These are phyloP conservation scores for Darevskia nairensis DNA, from an alignment of 2,797 vertebrate genomes.

Conservation along the genomic window DNA sequence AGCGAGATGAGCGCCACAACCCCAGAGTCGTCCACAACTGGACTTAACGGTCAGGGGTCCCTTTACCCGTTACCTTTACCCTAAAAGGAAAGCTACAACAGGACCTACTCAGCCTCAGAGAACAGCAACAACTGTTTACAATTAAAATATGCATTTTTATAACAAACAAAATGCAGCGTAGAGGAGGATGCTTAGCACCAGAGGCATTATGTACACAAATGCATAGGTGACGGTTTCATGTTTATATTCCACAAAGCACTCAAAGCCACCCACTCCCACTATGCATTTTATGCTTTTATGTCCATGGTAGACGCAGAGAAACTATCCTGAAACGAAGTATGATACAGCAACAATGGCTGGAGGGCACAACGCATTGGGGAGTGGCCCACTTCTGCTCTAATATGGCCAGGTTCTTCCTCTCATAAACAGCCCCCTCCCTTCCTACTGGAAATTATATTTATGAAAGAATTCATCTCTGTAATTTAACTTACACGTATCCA, in stretches of 20 bases:
- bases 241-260: background rate
- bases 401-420: background rate
- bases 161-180: background rate
- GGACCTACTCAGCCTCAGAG: background rate
- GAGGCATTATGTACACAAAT: background rate
- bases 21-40: too few species aligned
- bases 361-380: background rate
- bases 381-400: background rate
- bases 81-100: background rate
- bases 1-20: too few species aligned
- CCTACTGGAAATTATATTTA: background rate
- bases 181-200: background rate
- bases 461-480: background rate
- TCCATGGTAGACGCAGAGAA: background rate
- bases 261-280: background rate
- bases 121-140: background rate
- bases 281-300: too few species aligned
- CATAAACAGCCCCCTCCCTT: background rate
- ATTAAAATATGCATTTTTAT: background rate
- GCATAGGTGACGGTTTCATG: background rate
- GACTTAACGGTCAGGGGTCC: too few species aligned
- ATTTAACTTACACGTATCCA: slow-evolving; percentile 85
- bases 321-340: background rate
- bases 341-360: background rate
- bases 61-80: too few species aligned